These are phyloP conservation scores for Balaenoptera acutorostrata DNA, from an alignment of 2,113 vertebrate species.

Conservation along the genomic window DNA sequence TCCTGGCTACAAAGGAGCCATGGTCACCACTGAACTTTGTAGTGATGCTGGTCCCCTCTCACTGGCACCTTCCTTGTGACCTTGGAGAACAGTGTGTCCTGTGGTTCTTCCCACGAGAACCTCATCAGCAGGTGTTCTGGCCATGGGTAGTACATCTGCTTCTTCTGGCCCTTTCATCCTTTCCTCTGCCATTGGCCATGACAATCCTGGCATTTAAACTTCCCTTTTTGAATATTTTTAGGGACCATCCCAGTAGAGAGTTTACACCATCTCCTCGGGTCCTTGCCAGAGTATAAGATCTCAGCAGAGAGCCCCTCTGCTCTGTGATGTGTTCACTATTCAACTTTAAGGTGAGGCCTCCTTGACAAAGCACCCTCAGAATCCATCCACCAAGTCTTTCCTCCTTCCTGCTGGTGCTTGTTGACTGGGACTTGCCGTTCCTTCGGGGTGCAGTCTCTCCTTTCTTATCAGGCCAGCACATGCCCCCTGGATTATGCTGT, in stretches of 20 bases:
- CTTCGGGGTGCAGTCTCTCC: not conserved
- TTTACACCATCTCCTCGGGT: not conserved
- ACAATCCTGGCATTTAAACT: not conserved
- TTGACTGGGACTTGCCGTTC: not conserved
- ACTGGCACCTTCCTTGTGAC: not conserved
- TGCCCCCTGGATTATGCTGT: not conserved
- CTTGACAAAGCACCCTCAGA: not conserved
- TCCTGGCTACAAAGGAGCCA: not conserved
- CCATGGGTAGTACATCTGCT: not conserved
- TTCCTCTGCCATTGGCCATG: not conserved
- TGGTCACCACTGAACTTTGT: not conserved
- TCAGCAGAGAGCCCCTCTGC: not conserved
- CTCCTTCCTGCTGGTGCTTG: not conserved
- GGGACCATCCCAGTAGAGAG: not conserved
- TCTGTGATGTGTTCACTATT: not conserved
- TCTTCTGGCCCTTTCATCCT: not conserved
- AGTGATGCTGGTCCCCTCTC: not conserved
- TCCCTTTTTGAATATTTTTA: not conserved
- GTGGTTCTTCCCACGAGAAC: not conserved
- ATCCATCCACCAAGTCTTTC: not conserved
- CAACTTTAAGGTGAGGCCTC: no score
- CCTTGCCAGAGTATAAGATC: not conserved
- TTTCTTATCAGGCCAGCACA: not conserved
- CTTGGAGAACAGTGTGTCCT: no score
- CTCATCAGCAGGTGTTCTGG: not conserved